Evolutionary conservation across 2,888 invertebrate species (phyloP).

Genomic region (Octonoba sinensis): DNA sequence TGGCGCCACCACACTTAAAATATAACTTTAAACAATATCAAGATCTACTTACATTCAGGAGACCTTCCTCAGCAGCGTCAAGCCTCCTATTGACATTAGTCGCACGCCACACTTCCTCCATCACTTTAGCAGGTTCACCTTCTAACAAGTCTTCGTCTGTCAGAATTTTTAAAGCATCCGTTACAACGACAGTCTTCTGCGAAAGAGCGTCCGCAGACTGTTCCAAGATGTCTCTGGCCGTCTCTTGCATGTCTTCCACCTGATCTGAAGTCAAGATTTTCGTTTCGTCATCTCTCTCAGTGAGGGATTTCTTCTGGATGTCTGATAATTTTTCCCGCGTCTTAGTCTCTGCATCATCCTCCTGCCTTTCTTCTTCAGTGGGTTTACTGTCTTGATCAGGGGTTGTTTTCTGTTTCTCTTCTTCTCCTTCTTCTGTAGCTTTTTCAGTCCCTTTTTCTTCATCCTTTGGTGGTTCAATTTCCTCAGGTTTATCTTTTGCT

Average conservation of each 20-base stretch:
- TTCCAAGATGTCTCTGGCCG: neutral
- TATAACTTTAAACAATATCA: no score
- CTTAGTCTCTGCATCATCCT: neutral
- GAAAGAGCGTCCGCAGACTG: neutral
- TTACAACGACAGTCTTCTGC: neutral
- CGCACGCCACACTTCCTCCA: conserved; percentile 43
- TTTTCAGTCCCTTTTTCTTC: neutral
- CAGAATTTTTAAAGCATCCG: conserved; percentile 6
- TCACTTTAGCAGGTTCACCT: conserved; percentile 1
- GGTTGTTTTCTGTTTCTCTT: neutral
- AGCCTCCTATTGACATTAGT: conserved; percentile 44
- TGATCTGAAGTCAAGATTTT: neutral
- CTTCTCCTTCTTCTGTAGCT: neutral
- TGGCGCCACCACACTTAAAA: no score
- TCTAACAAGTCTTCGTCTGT: conserved; percentile 7
- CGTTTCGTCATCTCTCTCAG: neutral
- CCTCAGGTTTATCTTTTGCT: neutral
- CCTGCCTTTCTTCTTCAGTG: neutral
- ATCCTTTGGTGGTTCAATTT: no score
- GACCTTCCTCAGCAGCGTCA: conserved; percentile 22
- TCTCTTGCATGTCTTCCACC: conserved; percentile 13
- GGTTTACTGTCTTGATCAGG: neutral
- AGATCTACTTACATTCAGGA: conserved; percentile 12
- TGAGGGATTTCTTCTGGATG: neutral
- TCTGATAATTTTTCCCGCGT: neutral